Base-by-base conservation (phyloP, 2,113 vertebrate genomes). In the Harpagus bidentatus region DNA sequence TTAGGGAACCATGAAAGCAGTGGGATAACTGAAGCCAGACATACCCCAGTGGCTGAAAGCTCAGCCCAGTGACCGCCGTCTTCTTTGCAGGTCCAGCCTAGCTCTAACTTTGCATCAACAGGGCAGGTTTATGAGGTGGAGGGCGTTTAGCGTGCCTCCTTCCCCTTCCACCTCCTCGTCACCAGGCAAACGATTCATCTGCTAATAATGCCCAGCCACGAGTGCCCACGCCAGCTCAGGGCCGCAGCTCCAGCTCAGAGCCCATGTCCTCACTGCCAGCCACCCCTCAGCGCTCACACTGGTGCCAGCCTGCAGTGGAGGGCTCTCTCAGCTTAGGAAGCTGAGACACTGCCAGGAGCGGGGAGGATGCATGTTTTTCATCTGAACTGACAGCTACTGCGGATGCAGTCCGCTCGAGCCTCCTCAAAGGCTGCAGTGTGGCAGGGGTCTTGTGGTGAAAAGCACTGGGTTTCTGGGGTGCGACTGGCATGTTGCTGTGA, bases 1-100 rank as follows among this genome's bases (percentile, higher is more conserved):
- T 72, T 40, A 67, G 0, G 1, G 23, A 72, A 48, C 17, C 5
- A 18, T 16, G 36, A 85, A 65, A 0, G 0, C n/a, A 53, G 23
- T 23, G 50, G 47, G 65, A 2, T 45, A 82, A 9, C 40, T 40
- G 62, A 86, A 82, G 25, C 10, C 19, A 16, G 43, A 11, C 8
- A 13, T 11, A 38, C 6, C 20, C 7, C 28, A 23, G 40, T 19
- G 19, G 55, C 48, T 36, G 31, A 71, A 90, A 92, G 20, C 13
- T 61, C 45, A 77, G 26, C 21, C 34, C 55, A 34, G 13, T 58
- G 40, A 81, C 34, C 2, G 2, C 21, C 0, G 2, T 43, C 12
- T 50, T 55, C 48, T 72, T 88, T 83, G 38, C 31, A 53, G 38
- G 53, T 21, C 38, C 59, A 77, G n/a, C 6, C 34, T 36, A 45